Percentiles rank a stretch among this genome's conserved stretches.
These are phyloP conservation scores for Heterodera schachtii DNA, from an alignment of 1,140 invertebrate genomes.

Conservation along the genomic window DNA sequence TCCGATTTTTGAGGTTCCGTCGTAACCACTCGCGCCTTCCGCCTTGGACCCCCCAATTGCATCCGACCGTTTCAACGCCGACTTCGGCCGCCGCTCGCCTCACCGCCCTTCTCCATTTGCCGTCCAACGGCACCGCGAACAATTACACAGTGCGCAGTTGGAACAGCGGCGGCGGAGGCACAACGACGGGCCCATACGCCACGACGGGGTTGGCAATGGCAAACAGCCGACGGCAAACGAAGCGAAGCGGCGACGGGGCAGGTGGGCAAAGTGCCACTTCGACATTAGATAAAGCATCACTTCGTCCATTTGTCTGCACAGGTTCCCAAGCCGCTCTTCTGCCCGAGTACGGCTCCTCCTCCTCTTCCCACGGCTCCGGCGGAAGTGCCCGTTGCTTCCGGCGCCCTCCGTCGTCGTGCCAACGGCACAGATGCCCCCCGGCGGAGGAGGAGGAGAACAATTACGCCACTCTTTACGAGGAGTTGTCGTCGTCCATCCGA, in stretches of 20 bases:
- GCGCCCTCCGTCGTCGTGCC: slow-evolving; percentile 11
- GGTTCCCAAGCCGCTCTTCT: slow-evolving; percentile 58
- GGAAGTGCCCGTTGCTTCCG: slow-evolving; percentile 30
- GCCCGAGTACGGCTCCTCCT: slow-evolving; percentile 56
- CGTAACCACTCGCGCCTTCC: slow-evolving; percentile 16
- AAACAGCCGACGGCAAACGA: slow-evolving; percentile 2
- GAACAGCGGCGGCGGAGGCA: slow-evolving; percentile 20
- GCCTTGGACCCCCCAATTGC: slow-evolving; percentile 7
- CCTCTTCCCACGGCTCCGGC: slow-evolving; percentile 55
- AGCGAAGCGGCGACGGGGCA: background rate
- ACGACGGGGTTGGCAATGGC: slow-evolving; percentile 2
- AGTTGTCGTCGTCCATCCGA: background rate
- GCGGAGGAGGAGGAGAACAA: slow-evolving; percentile 49
- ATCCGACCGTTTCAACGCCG: slow-evolving; percentile 27
- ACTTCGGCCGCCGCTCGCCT: slow-evolving; percentile 6
- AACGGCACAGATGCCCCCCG: slow-evolving; percentile 1
- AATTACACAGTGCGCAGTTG: slow-evolving; percentile 34
- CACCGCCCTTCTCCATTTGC: slow-evolving; percentile 3
- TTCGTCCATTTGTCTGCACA: slow-evolving; percentile 26
- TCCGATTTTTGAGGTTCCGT: background rate
- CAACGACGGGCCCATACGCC: slow-evolving; percentile 11
- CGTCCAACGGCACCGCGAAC: slow-evolving; percentile 19
- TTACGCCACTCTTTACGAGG: slow-evolving; percentile 63
- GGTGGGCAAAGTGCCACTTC: background rate
- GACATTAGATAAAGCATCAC: slow-evolving; percentile 17